These are phyloP conservation scores for Hipposideros armiger DNA, from an alignment of 2,113 vertebrate species.

Conservation along the genomic window DNA sequence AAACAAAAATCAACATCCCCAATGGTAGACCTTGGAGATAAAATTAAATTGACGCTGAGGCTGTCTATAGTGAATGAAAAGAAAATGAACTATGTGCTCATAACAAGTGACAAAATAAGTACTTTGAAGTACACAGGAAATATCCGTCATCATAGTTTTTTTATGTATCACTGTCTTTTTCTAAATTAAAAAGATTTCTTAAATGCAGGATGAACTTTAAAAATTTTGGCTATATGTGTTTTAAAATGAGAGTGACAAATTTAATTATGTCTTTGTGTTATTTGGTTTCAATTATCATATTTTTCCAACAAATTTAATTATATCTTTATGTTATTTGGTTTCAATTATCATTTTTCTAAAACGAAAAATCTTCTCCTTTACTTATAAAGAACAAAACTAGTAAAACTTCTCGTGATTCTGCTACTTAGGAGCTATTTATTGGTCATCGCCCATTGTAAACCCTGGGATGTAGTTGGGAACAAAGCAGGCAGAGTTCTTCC, in stretches of 20 bases:
- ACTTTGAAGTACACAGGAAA: constrained; percentile 21
- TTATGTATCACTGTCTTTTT: background rate
- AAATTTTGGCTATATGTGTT: background rate
- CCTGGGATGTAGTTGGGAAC: background rate
- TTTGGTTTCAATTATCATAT: constrained; percentile 45
- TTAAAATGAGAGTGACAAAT: background rate
- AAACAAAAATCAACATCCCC: background rate
- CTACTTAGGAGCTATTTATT: background rate
- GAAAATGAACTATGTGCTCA: background rate
- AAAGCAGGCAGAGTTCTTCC: background rate
- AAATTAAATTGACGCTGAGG: background rate
- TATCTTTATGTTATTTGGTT: constrained; percentile 39
- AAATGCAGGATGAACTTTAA: constrained; percentile 3
- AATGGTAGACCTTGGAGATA: background rate
- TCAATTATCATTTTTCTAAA: constrained; percentile 41
- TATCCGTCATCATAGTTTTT: constrained; percentile 16
- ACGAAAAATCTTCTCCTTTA: background rate
- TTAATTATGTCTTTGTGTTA: constrained; percentile 31
- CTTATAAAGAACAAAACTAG: background rate
- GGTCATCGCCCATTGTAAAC: background rate
- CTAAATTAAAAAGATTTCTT: constrained; percentile 42
- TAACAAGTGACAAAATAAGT: constrained; percentile 47
- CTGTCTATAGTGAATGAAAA: background rate
- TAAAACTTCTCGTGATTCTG: background rate
- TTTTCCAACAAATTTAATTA: constrained; percentile 17